A percentile compares a stretch with the other conserved stretches of the same genome.
Evolutionary conservation across 2,113 vertebrate genomes (phyloP).

Genomic region (Tenebrosternarchus preto): DNA sequence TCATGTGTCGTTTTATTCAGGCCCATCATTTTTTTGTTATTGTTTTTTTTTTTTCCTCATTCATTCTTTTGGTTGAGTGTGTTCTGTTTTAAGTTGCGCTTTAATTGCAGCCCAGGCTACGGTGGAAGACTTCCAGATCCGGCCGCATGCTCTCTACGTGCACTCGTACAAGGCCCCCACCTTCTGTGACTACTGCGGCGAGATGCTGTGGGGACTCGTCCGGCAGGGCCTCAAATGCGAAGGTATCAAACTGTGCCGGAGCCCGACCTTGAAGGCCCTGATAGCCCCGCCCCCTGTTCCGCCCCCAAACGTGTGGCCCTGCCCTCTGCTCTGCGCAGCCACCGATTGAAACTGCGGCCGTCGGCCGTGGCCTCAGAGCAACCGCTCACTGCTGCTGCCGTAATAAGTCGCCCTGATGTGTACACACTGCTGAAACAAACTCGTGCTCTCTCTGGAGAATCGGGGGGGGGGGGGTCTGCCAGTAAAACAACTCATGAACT

Average conservation of each 20-base stretch:
- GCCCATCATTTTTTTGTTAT: too few species aligned
- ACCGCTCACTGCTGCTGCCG: neutral
- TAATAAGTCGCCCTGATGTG: slow-evolving; percentile 37
- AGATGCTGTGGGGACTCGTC: slow-evolving; percentile 99
- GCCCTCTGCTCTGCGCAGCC: slow-evolving; percentile 23
- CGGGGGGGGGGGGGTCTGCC: neutral
- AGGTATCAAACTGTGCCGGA: slow-evolving; percentile 72
- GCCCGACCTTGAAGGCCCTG: neutral
- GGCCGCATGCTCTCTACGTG: slow-evolving; percentile 95
- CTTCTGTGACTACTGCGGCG: slow-evolving; percentile 98
- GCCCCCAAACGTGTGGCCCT: slow-evolving; percentile 4
- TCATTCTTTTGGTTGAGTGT: slow-evolving; percentile 36
- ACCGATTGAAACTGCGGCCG: slow-evolving; percentile 54
- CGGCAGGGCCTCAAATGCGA: slow-evolving; percentile 98
- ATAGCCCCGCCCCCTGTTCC: too few species aligned
- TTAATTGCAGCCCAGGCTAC: slow-evolving; percentile 88
- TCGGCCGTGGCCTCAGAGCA: slow-evolving; percentile 42
- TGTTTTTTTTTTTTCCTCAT: neutral
- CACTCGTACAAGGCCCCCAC: slow-evolving; percentile 99
- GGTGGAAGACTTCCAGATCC: slow-evolving; percentile 98
- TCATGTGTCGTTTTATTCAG: slow-evolving; percentile 37
- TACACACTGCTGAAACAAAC: slow-evolving; percentile 30
- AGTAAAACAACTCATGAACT: slow-evolving; percentile 35
- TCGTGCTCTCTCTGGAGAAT: neutral
- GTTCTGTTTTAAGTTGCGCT: slow-evolving; percentile 56